A percentile compares a stretch with the other conserved stretches of the same genome.
phyloP scores from a whole-genome alignment of 2,797 vertebrate species.

The Semaprochilodus insignis region DNA sequence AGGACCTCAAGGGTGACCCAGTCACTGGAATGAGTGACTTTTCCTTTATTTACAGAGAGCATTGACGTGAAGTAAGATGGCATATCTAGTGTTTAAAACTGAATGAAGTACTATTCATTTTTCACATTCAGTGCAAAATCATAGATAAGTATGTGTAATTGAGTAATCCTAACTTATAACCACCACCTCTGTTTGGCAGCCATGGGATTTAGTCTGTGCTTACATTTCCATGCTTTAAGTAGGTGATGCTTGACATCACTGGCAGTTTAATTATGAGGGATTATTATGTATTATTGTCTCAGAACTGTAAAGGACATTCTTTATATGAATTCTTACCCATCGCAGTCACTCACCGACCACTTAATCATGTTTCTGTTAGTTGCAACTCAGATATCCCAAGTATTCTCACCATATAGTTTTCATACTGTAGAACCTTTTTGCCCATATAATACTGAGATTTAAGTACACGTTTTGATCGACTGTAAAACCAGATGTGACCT shows the following conservation, averaged over 20 bases:
- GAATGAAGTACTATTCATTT: neutral
- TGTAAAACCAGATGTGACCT: constrained; percentile 36
- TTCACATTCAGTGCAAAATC: constrained; percentile 31
- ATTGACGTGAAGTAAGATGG: too few relatives aligned
- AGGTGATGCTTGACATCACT: constrained; percentile 27
- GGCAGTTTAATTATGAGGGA: constrained; percentile 24
- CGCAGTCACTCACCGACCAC: neutral
- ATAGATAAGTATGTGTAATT: constrained; percentile 33
- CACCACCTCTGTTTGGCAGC: constrained; percentile 24
- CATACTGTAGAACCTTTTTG: neutral
- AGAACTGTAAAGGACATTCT: constrained; percentile 3
- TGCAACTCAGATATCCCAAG: neutral
- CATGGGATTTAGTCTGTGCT: neutral
- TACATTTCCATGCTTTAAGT: constrained; percentile 19
- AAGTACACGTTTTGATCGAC: constrained; percentile 7
- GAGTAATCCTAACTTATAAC: constrained; percentile 39
- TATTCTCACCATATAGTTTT: neutral
- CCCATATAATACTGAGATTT: neutral
- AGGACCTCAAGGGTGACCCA: too few relatives aligned
- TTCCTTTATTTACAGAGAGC: too few relatives aligned
- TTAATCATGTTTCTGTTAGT: constrained; percentile 26
- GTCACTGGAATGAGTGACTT: too few relatives aligned
- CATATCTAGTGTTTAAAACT: too few relatives aligned
- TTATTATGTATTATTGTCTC: constrained; percentile 27
- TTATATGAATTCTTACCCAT: neutral